Base-by-base conservation (phyloP, 2,888 invertebrate genomes). In the Osedax fenrisi region DNA sequence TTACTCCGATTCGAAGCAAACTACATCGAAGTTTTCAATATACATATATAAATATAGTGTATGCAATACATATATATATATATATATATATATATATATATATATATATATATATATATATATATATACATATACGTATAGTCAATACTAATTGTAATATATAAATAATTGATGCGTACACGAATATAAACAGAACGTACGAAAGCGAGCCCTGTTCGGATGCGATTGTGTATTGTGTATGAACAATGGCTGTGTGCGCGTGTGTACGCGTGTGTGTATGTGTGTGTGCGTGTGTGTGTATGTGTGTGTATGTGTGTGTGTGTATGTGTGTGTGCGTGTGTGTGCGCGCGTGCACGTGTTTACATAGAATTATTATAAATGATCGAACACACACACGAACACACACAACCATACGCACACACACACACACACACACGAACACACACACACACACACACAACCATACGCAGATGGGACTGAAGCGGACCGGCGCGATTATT, bases 301-400 rank as follows among this genome's bases (percentile, higher is more conserved):
- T 56, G n/a, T 56, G n/a, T 56, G n/a, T 56, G n/a, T 56, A 56
- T 56, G n/a, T 56, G n/a, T 56, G n/a, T 56, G n/a, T 56, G n/a
- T 56, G n/a, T 56, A 56, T 56, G n/a, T 56, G n/a, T 56, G n/a
- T 56, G n/a, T 56, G n/a, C n/a, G n/a, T 0, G n/a, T 0, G n/a
- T 56, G n/a, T 56, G n/a, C 0, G n/a, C n/a, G n/a, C n/a, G n/a
- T 0, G n/a, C 0, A 56, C 0, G n/a, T 0, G n/a, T 56, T 17
- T 56, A 56, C n/a, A 56, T 56, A 56, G 13, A 10, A 56, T 56
- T 13, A 10, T 13, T 56, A 56, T 17, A 56, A 13, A 56, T 17
- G 17, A 10, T 13, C 56, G 17, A 10, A 56, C 56, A 17, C 56
- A 56, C 56, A 17, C 56, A 56, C 56, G 56, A 10, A 56, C 56